Percentiles rank a stretch among this genome's conserved stretches.
phyloP scores from a whole-genome alignment of 2,113 vertebrate species.

The Symphodus melops region DNA sequence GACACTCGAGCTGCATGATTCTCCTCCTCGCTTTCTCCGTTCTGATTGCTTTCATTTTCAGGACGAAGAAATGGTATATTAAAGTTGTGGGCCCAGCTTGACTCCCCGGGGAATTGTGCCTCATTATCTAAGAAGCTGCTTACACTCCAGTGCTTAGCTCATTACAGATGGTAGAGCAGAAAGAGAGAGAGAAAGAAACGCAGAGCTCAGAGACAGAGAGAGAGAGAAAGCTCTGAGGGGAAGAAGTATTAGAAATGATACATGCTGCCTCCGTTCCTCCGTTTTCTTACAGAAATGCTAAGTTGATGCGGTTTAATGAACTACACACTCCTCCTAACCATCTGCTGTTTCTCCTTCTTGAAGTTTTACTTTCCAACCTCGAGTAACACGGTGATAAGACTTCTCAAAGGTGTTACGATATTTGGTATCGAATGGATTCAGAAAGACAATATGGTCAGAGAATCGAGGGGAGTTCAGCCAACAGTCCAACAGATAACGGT shows the following conservation, averaged over 20 bases:
- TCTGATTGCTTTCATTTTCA: conserved; percentile 64
- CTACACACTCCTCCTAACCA: conserved; percentile 47
- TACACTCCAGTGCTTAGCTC: conserved; percentile 76
- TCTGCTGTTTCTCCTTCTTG: conserved; percentile 45
- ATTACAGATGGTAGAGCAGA: conserved; percentile 72
- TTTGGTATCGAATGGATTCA: background rate
- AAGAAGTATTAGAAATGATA: conserved; percentile 25
- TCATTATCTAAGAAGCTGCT: conserved; percentile 81
- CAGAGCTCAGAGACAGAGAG: background rate
- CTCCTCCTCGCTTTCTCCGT: conserved; percentile 33
- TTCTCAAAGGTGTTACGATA: background rate
- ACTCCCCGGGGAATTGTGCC: conserved; percentile 60
- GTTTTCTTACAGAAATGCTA: conserved; percentile 46
- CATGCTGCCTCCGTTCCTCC: conserved; percentile 36
- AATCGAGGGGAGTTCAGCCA: background rate
- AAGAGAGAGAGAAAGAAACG: conserved; percentile 8
- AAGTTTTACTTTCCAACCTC: background rate
- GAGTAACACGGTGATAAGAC: background rate
- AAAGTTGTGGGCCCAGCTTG: conserved; percentile 62
- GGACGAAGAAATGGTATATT: conserved; percentile 55
- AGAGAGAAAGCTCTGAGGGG: conserved; percentile 20
- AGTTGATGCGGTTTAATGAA: conserved; percentile 66
- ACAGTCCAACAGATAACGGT: too few species aligned
- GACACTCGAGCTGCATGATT: conserved; percentile 10
- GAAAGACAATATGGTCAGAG: background rate